Conservation (phyloP, 1,140 invertebrate species). For the Gryllus bimaculatus region DNA sequence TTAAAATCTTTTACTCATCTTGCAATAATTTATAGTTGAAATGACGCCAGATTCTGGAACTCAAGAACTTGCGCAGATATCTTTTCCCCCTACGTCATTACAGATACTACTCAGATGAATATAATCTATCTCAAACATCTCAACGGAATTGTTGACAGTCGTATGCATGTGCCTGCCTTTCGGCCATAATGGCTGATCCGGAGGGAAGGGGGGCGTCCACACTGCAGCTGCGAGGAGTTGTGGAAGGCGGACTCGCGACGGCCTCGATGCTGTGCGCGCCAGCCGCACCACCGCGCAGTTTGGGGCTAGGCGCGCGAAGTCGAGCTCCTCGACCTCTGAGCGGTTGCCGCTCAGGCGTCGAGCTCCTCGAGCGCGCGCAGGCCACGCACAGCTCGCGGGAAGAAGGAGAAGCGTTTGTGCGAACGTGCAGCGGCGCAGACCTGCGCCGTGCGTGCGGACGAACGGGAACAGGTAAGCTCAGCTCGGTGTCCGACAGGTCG, state of each 20-base stretch:
- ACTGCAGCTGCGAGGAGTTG: constrained; percentile 80
- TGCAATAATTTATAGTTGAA: too few relatives aligned
- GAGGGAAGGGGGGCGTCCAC: too few relatives aligned
- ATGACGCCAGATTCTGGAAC: too few relatives aligned
- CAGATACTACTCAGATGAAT: too few relatives aligned
- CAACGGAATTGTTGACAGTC: too few relatives aligned
- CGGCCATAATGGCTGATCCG: too few relatives aligned
- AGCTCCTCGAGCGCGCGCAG: constrained; percentile 63
- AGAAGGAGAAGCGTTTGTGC: constrained; percentile 68
- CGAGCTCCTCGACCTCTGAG: constrained; percentile 71
- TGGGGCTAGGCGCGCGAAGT: constrained; percentile 70
- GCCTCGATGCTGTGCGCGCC: constrained; percentile 60
- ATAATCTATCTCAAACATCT: too few relatives aligned
- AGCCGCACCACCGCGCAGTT: constrained; percentile 58
- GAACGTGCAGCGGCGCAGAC: constrained; percentile 54
- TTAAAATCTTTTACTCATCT: too few relatives aligned
- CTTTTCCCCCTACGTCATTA: too few relatives aligned
- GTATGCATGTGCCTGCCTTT: too few relatives aligned
- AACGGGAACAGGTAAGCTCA: constrained; percentile 70
- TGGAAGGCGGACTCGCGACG: constrained; percentile 77
- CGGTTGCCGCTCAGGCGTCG: constrained; percentile 64
- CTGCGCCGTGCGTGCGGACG: constrained; percentile 68
- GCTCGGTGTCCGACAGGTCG: constrained; percentile 63
- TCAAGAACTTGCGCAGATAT: too few relatives aligned
- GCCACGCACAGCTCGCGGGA: constrained; percentile 64